These are phyloP conservation scores for Entomyzon cyanotis DNA, from an alignment of 2,113 vertebrate species.

Conservation along the genomic window DNA sequence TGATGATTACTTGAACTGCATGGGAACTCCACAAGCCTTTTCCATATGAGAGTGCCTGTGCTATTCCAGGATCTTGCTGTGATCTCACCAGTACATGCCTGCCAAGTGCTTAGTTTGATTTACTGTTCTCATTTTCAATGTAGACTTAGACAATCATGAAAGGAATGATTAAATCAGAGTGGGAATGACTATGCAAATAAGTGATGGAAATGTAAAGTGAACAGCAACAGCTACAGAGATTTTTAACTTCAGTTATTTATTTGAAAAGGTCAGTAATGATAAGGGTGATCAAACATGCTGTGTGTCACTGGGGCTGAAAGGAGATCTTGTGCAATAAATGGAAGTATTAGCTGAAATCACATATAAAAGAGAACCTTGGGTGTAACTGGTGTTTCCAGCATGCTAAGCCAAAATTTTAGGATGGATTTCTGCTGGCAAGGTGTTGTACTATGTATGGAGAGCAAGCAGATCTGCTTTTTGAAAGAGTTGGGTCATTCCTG, in stretches of 20 bases:
- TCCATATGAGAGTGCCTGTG: background rate
- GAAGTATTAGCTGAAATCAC: background rate
- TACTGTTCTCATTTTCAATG: background rate
- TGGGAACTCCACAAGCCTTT: background rate
- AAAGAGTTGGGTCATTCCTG: background rate
- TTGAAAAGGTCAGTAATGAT: background rate
- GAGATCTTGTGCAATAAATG: background rate
- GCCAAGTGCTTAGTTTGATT: slow-evolving; percentile 39
- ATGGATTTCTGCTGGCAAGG: background rate
- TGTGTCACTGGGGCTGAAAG: background rate
- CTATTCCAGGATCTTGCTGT: slow-evolving; percentile 29
- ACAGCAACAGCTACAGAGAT: background rate
- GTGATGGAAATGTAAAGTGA: background rate
- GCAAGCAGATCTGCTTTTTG: background rate
- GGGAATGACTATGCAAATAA: slow-evolving; percentile 18
- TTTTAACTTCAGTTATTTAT: background rate
- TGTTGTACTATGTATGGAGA: background rate
- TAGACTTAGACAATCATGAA: slow-evolving; percentile 9
- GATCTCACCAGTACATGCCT: background rate
- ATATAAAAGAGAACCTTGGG: background rate
- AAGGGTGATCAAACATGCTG: background rate
- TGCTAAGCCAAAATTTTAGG: background rate
- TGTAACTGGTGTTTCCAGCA: background rate
- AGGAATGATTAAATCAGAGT: slow-evolving; percentile 16
- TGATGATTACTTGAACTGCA: slow-evolving; percentile 17